Base-by-base conservation (phyloP, 2,888 invertebrate genomes). In the Cyrtodaria siliqua region DNA sequence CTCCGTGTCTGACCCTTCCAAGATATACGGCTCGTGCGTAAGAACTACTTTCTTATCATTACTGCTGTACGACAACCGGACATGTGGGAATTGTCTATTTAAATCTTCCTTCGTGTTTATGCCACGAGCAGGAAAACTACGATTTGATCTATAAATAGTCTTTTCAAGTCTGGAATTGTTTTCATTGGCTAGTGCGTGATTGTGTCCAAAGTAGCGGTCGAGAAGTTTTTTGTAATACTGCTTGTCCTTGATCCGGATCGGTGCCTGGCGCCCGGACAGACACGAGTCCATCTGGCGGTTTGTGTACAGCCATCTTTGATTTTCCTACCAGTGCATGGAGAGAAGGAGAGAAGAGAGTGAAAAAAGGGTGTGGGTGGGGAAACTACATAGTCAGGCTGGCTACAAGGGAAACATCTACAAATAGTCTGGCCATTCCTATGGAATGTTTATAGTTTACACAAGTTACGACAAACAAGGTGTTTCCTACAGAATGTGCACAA, bases 161-260 rank as follows among this genome's bases (percentile, higher is more conserved):
- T 73, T 80, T 24, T 80, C 80, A 55, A 55, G 42, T 24, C 61
- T 61, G 42, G 73, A 73, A 78, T 80, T 79, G 68, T 73, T 86
- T 67, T 86, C 87, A 69, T 87, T 87, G 50, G 88, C 85, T 49
- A 90, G 77, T 68, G 87, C 88, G 79, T 90, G 89, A 77, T 89
- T 88, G 71, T 85, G 74, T 61, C 90, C 90, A 78, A 89, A 90
- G 74, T 90, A 90, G 33, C 89, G 83, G 70, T 90, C 90, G 79
- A 90, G 79, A 14, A 90, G 87, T 61, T 86, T 87, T 85, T 89
- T 89, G 79, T 90, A 90, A 83, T 90, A 90, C 71, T 86, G 83
- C 62, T 83, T 80, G 75, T 90, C 90, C 81, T 90, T 90, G 42
- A 86, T 85, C 66, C 88, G 77, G 64, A 88, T 85, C 33, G 87